Percentiles rank a stretch among this genome's conserved stretches.
Evolutionary conservation across 2,888 invertebrate genomes (phyloP).

Genomic region (Sesia bembeciformis): DNA sequence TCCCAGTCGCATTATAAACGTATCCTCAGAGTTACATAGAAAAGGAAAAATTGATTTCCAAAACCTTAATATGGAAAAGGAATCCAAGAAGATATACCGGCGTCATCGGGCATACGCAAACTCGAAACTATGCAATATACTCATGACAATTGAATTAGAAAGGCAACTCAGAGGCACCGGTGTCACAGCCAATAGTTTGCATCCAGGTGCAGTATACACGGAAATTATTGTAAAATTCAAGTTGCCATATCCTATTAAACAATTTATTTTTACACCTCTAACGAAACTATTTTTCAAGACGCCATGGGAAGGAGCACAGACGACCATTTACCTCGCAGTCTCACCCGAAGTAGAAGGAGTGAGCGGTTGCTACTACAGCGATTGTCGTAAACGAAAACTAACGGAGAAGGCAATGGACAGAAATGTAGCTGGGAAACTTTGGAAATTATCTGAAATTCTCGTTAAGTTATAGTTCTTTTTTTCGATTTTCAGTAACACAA

Average conservation of each 20-base stretch:
- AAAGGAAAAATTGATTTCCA: constrained; percentile 30
- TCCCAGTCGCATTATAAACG: constrained; percentile 49
- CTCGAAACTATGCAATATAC: constrained; percentile 24
- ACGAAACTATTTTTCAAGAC: constrained; percentile 3
- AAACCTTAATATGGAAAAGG: constrained; percentile 32
- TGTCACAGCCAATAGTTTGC: constrained; percentile 82
- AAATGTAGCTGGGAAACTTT: constrained; percentile 23
- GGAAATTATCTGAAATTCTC: constrained; percentile 73
- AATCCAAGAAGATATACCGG: constrained; percentile 16
- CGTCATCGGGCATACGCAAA: constrained; percentile 12
- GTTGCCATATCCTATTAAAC: neutral
- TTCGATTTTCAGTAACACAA: no score
- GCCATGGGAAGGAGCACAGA: constrained; percentile 16
- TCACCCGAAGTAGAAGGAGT: constrained; percentile 56
- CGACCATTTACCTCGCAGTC: constrained; percentile 52
- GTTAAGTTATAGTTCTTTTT: constrained; percentile 24
- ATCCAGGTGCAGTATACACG: constrained; percentile 84
- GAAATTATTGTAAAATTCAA: constrained; percentile 69
- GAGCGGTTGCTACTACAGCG: constrained; percentile 73
- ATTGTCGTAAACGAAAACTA: constrained; percentile 45
- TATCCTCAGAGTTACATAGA: constrained; percentile 40
- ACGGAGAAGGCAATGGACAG: constrained; percentile 50
- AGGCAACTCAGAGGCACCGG: constrained; percentile 31
- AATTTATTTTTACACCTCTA: neutral
- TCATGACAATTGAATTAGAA: constrained; percentile 24